These are phyloP conservation scores for Cheilosia scutellata DNA, from an alignment of 2,888 invertebrate species.

Conservation along the genomic window DNA sequence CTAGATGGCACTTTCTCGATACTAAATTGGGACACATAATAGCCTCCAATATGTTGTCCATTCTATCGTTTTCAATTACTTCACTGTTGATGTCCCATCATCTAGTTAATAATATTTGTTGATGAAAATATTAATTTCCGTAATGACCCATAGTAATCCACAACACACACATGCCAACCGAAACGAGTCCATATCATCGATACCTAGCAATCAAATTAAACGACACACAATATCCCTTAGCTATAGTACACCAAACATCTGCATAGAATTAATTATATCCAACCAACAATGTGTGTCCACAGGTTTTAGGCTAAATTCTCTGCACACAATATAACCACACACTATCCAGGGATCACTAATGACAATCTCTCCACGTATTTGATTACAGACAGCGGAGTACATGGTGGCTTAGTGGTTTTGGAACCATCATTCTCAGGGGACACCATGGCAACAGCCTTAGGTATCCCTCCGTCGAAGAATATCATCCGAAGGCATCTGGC, in stretches of 20 bases:
- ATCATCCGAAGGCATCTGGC: slow-evolving; percentile 96
- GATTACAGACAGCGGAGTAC: slow-evolving; percentile 94
- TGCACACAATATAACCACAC: slow-evolving; percentile 3
- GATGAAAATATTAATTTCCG: slow-evolving; percentile 28
- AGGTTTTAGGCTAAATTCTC: not conserved
- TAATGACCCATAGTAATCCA: slow-evolving; percentile 5
- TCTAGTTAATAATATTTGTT: not conserved
- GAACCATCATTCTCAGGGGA: slow-evolving; percentile 97
- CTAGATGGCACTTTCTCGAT: too few species aligned
- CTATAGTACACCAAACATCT: not conserved
- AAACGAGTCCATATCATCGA: not conserved
- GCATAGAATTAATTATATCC: slow-evolving; percentile 18
- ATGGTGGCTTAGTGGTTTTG: slow-evolving; percentile 96
- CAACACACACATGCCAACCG: not conserved
- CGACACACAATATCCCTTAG: not conserved
- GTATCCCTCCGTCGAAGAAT: slow-evolving; percentile 96
- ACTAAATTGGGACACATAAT: too few species aligned
- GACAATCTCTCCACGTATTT: slow-evolving; percentile 66
- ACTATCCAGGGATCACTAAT: slow-evolving; percentile 19
- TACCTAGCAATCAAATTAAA: slow-evolving; percentile 25
- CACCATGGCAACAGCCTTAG: slow-evolving; percentile 96
- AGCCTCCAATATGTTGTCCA: too few species aligned
- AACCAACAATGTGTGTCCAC: slow-evolving; percentile 1
- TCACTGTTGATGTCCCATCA: not conserved
- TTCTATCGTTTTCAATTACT: too few species aligned